These are phyloP conservation scores for Allygus modestus DNA, from an alignment of 2,888 invertebrate genomes.

Conservation along the genomic window DNA sequence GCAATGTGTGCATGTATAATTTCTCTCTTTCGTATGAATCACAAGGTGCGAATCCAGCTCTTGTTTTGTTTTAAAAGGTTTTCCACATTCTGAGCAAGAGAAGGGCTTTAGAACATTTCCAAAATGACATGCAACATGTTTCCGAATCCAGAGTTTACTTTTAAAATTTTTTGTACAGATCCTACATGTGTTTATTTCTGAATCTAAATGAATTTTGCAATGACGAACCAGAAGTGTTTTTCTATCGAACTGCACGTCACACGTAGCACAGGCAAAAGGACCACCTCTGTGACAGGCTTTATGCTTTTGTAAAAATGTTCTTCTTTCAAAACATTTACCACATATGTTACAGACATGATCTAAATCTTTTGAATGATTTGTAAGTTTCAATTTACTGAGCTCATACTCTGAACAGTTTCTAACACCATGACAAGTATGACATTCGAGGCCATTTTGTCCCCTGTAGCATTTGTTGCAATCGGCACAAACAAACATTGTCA, in stretches of 20 bases:
- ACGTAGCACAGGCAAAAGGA: neutral
- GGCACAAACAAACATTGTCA: neutral
- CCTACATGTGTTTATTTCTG: neutral
- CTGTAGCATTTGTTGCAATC: neutral
- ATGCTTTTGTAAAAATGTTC: neutral
- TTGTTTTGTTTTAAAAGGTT: neutral
- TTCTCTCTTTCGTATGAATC: neutral
- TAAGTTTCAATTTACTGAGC: neutral
- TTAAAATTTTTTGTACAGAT: neutral
- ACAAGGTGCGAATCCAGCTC: neutral
- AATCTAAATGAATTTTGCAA: neutral
- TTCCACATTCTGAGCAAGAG: neutral
- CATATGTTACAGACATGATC: neutral
- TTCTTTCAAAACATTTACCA: neutral
- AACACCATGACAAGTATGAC: neutral
- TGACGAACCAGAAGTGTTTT: neutral
- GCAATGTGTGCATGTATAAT: neutral
- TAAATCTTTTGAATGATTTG: neutral
- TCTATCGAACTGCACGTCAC: neutral
- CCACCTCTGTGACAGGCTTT: neutral
- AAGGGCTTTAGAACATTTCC: neutral
- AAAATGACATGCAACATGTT: no score
- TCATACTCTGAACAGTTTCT: neutral
- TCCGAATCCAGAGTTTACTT: no score
- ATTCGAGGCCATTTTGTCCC: neutral